These are phyloP conservation scores for Pachyuromys duprasi DNA, from an alignment of 2,797 vertebrate genomes.

Conservation along the genomic window DNA sequence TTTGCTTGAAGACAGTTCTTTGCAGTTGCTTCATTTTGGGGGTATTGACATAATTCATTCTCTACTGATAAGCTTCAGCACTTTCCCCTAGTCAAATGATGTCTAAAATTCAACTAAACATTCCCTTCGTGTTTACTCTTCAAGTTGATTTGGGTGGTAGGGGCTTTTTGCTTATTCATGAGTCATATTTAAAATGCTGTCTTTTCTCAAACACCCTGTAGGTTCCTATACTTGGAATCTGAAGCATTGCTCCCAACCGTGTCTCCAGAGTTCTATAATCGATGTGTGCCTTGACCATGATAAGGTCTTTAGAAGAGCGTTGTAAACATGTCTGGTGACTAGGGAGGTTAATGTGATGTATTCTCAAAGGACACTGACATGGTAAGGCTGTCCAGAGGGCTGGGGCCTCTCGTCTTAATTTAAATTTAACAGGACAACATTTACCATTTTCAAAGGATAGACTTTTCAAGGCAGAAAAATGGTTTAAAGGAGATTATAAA, in stretches of 20 bases:
- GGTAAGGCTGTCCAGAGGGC: background rate
- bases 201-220: constrained; percentile 77
- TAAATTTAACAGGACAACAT: constrained; percentile 69
- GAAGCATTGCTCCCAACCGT: constrained; percentile 7
- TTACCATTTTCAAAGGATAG: constrained; percentile 57
- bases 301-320: background rate
- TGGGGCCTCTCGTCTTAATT: constrained; percentile 54
- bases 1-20: constrained; percentile 71
- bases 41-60: constrained; percentile 82
- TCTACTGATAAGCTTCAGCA: constrained; percentile 80
- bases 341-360: constrained; percentile 20
- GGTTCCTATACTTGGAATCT: constrained; percentile 67
- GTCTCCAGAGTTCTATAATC: constrained; percentile 60
- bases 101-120: constrained; percentile 83
- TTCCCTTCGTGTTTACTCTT: constrained; percentile 76
- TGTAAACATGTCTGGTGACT: constrained; percentile 57
- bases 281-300: constrained; percentile 53
- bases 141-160: constrained; percentile 81
- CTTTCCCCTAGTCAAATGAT: constrained; percentile 71
- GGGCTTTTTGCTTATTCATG: constrained; percentile 77
- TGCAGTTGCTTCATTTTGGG: constrained; percentile 3
- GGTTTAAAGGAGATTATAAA: constrained; percentile 67
- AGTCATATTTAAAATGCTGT: constrained; percentile 80
- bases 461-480: constrained; percentile 68
- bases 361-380: constrained; percentile 35